These are phyloP conservation scores for Oreotragus oreotragus DNA, from an alignment of 2,113 vertebrate genomes.

Conservation along the genomic window DNA sequence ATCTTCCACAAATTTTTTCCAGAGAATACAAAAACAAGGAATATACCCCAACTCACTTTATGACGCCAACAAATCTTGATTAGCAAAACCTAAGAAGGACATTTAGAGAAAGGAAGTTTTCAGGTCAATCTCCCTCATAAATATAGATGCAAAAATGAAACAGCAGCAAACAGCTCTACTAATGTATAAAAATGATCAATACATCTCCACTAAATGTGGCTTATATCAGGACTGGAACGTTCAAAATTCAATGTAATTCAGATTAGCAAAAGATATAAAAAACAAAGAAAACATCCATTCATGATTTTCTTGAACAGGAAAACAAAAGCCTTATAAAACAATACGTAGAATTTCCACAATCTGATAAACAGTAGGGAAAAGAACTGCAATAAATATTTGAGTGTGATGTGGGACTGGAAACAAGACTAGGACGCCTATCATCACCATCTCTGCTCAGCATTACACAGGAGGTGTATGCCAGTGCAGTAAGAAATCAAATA, in stretches of 20 bases:
- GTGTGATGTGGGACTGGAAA: not conserved
- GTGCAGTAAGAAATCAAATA: not conserved
- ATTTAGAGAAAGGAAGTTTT: not conserved
- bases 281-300: not conserved
- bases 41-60: not conserved
- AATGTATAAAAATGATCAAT: not conserved
- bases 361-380: not conserved
- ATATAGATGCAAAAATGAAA: not conserved
- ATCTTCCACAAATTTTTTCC: not conserved
- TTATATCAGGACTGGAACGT: not conserved
- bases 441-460: not conserved
- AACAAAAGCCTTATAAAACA: not conserved
- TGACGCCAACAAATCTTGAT: not conserved
- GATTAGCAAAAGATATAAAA: not conserved
- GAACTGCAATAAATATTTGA: not conserved
- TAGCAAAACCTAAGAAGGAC: not conserved
- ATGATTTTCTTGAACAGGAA: not conserved
- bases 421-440: not conserved
- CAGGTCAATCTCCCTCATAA: not conserved
- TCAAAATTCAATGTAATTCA: not conserved
- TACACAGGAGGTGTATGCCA: not conserved
- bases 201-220: not conserved
- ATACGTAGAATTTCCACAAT: not conserved
- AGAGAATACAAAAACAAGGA: not conserved
- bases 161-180: not conserved